phyloP scores from a whole-genome alignment of 2,113 vertebrate species.

The Trematomus loennbergii region DNA sequence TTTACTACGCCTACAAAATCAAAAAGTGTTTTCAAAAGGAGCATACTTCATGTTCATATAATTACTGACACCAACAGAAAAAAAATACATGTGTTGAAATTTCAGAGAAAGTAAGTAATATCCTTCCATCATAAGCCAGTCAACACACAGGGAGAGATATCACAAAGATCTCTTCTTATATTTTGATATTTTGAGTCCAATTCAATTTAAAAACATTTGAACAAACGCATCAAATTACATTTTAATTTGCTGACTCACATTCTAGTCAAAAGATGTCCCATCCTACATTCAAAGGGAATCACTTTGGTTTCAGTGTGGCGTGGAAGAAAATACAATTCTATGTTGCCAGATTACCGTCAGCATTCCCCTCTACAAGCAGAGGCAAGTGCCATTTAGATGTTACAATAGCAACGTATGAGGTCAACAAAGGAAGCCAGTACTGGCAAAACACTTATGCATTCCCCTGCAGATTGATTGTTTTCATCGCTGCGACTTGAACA shows the following conservation, averaged over 20 bases:
- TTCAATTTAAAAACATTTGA: conserved; percentile 5
- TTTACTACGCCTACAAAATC: background rate
- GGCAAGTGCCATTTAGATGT: conserved; percentile 28
- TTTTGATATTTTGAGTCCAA: conserved; percentile 7
- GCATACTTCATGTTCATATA: background rate
- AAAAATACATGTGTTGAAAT: background rate
- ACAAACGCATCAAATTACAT: background rate
- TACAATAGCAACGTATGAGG: conserved; percentile 37
- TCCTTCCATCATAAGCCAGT: background rate
- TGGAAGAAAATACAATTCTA: background rate
- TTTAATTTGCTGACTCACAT: conserved; percentile 2
- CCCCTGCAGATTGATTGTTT: conserved; percentile 50
- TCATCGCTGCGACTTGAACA: conserved; percentile 42
- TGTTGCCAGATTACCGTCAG: background rate
- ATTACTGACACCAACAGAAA: background rate
- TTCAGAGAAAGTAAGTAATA: background rate
- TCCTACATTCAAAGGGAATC: background rate
- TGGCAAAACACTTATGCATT: conserved; percentile 29
- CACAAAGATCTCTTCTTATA: background rate
- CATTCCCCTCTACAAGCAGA: background rate
- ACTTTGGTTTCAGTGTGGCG: background rate
- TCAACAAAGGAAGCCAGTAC: conserved; percentile 42
- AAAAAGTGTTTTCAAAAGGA: background rate
- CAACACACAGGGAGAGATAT: background rate
- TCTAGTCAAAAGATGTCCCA: background rate